Conservation (phyloP, 2,113 vertebrate species). For the Hylia prasina region DNA sequence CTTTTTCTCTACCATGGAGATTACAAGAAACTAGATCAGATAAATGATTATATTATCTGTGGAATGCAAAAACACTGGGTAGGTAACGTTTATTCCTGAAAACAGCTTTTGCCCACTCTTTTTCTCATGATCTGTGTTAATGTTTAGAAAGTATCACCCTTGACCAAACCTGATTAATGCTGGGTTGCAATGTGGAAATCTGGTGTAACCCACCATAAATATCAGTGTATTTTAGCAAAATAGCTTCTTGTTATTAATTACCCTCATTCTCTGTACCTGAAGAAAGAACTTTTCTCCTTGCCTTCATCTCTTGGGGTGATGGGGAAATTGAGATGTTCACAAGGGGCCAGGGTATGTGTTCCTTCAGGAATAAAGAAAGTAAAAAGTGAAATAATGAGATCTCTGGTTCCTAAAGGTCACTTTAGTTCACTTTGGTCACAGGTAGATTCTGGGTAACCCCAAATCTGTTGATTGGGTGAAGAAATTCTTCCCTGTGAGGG, state of each 20-base stretch:
- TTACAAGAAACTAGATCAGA: background rate
- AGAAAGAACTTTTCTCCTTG: background rate
- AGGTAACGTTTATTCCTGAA: background rate
- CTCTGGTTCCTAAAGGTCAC: background rate
- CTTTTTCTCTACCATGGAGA: background rate
- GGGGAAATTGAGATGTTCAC: background rate
- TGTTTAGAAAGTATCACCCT: background rate
- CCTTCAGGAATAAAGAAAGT: background rate
- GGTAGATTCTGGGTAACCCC: background rate
- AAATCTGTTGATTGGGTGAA: background rate
- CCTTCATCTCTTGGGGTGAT: background rate
- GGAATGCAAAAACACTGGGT: background rate
- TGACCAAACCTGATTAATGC: background rate
- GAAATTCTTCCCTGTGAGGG: background rate
- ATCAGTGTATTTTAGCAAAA: background rate
- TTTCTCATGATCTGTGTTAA: background rate
- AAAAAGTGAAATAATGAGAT: background rate
- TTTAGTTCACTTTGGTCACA: background rate
- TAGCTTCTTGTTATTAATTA: background rate
- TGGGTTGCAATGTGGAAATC: background rate
- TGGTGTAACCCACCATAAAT: background rate
- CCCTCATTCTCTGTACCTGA: background rate
- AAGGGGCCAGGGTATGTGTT: accelerated
- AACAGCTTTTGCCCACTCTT: background rate
- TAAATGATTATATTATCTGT: background rate